phyloP scores from a whole-genome alignment of 2,797 vertebrate species.

The Phrynocephalus forsythii region DNA sequence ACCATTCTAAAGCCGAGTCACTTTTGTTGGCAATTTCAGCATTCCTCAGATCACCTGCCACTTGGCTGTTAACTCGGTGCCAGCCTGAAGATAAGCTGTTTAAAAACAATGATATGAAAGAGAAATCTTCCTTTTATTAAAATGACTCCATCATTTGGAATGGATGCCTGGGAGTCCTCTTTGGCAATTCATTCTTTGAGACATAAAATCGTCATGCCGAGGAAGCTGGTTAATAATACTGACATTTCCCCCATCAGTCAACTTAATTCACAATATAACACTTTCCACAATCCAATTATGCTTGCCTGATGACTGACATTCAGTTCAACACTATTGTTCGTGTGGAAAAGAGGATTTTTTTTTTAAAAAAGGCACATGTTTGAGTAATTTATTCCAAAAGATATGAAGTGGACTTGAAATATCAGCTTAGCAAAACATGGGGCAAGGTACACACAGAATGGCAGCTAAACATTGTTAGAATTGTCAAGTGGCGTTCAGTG shows the following conservation, averaged over 20 bases:
- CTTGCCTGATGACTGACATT: constrained; percentile 64
- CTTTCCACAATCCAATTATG: constrained; percentile 67
- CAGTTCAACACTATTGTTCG: constrained; percentile 22
- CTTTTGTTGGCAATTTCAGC: background rate
- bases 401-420: background rate
- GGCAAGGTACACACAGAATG: background rate
- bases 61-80: constrained; percentile 37
- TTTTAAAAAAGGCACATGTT: constrained; percentile 9
- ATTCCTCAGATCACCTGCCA: background rate
- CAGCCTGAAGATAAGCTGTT: constrained; percentile 57
- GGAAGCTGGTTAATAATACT: constrained; percentile 69
- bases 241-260: constrained; percentile 73
- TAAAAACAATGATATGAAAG: constrained; percentile 61
- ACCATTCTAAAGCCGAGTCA: accelerated
- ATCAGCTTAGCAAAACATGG: accelerated
- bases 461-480: background rate
- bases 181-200: constrained; percentile 62
- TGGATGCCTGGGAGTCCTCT: constrained; percentile 57
- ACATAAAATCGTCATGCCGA: constrained; percentile 67
- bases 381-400: background rate
- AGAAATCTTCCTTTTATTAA: constrained; percentile 62
- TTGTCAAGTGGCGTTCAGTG: background rate
- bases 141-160: constrained; percentile 62
- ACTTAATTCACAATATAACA: constrained; percentile 69
- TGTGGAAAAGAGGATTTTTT: constrained; percentile 47